A percentile compares a stretch with the other conserved stretches of the same genome.
Conservation (phyloP, 1,140 invertebrate species). For the Hylaeus volcanicus region DNA sequence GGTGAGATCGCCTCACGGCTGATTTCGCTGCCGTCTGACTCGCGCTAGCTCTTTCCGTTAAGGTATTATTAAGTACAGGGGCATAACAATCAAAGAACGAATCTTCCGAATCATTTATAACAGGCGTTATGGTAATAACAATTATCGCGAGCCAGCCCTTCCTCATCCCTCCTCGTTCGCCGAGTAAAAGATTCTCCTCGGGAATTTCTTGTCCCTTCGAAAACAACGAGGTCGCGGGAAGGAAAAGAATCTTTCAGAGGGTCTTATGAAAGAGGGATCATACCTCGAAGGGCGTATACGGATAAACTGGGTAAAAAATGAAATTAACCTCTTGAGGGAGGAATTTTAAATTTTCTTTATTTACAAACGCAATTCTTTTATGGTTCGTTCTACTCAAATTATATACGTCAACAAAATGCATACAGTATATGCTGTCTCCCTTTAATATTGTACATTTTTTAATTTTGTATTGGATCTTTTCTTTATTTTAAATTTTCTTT, state of each 20-base stretch:
- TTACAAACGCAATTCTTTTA: no score
- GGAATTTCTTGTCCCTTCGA: conserved; percentile 12
- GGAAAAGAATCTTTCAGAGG: background rate
- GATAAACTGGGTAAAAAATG: background rate
- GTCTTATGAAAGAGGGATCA: background rate
- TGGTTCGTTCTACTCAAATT: no score
- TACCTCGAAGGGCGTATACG: background rate
- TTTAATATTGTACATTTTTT: no score
- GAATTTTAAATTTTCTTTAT: no score
- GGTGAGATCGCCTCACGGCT: conserved; percentile 58
- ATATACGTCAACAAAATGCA: no score
- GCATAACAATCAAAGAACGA: conserved; percentile 67
- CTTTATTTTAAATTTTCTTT: no score
- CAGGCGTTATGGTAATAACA: conserved; percentile 65
- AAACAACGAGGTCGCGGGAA: conserved; percentile 1
- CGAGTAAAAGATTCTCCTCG: background rate
- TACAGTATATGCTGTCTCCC: no score
- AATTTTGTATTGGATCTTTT: no score
- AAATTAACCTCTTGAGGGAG: no score
- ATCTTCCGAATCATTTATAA: conserved; percentile 72
- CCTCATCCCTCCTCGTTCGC: conserved; percentile 8
- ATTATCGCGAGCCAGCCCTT: conserved; percentile 55
- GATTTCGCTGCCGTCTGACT: conserved; percentile 55
- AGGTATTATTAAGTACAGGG: conserved; percentile 66
- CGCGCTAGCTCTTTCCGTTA: conserved; percentile 5